phyloP scores from a whole-genome alignment of 2,888 invertebrate genomes.

The Amphimallon solstitiale region DNA sequence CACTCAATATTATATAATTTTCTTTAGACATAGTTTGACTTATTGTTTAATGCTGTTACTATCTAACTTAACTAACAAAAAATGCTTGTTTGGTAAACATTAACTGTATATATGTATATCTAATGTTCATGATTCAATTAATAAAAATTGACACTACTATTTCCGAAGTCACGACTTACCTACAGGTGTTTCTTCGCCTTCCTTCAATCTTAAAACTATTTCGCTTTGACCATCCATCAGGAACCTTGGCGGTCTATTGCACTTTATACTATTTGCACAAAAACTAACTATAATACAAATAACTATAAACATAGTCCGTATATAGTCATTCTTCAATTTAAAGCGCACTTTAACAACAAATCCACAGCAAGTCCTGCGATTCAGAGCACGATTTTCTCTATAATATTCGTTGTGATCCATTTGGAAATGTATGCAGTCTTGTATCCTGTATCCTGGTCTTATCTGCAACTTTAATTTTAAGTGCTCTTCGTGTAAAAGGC shows the following conservation, averaged over 20 bases:
- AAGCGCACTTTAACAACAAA: conserved; percentile 42
- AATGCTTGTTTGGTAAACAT: no score
- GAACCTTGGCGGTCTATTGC: conserved; percentile 88
- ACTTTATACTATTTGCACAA: conserved; percentile 51
- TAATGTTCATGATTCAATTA: no score
- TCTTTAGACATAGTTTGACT: no score
- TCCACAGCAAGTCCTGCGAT: conserved; percentile 22
- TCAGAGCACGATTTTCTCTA: background rate
- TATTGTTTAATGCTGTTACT: no score
- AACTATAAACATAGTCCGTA: background rate
- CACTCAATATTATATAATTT: no score
- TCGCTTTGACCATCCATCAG: conserved; percentile 89
- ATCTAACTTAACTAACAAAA: no score
- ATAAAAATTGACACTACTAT: background rate
- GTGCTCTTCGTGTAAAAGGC: background rate
- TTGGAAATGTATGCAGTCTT: background rate
- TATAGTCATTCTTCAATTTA: conserved; percentile 34
- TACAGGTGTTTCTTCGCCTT: conserved; percentile 85
- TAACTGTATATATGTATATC: no score
- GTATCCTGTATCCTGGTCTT: background rate
- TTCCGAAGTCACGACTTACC: conserved; percentile 69
- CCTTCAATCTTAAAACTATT: conserved; percentile 89
- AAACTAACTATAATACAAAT: conserved; percentile 21
- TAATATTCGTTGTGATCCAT: conserved; percentile 42
- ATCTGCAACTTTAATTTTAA: background rate